Conservation (phyloP, 2,113 vertebrate species). For the Falco punctatus region DNA sequence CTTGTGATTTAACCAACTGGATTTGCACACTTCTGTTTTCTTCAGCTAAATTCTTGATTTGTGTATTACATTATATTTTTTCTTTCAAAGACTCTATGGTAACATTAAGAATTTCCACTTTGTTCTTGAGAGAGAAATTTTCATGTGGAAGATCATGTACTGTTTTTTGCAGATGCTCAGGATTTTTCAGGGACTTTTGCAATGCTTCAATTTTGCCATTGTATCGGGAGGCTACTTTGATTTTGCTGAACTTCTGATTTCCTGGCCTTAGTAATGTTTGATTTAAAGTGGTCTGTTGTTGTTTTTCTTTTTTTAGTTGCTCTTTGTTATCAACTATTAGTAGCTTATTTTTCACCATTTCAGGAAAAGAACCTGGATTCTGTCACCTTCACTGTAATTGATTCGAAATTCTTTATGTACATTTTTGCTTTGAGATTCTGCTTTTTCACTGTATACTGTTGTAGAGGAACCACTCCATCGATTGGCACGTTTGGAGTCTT, state of each 20-base stretch:
- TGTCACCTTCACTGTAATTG: neutral
- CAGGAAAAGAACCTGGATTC: conserved; percentile 12
- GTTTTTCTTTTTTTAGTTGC: neutral
- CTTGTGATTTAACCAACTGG: conserved; percentile 60
- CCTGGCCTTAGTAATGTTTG: neutral
- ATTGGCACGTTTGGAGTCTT: neutral
- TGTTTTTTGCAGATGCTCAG: conserved; percentile 33
- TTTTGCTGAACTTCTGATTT: conserved; percentile 22
- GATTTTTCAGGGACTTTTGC: conserved; percentile 61
- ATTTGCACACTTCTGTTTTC: conserved; percentile 60
- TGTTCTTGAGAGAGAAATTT: conserved; percentile 35
- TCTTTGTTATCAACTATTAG: conserved; percentile 6
- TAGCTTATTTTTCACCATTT: neutral
- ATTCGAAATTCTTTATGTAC: conserved; percentile 30
- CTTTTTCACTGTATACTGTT: neutral
- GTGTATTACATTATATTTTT: conserved; percentile 38
- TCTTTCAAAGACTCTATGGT: conserved; percentile 48
- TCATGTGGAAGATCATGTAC: conserved; percentile 29
- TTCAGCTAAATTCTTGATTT: conserved; percentile 45
- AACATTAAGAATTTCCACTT: conserved; percentile 49
- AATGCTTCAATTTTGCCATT: conserved; percentile 45
- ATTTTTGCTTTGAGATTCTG: conserved; percentile 23
- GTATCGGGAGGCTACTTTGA: conserved; percentile 12
- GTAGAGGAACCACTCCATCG: neutral
- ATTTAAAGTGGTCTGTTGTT: neutral